phyloP scores from a whole-genome alignment of 2,888 invertebrate species.

The Drosophila atroscutellata region DNA sequence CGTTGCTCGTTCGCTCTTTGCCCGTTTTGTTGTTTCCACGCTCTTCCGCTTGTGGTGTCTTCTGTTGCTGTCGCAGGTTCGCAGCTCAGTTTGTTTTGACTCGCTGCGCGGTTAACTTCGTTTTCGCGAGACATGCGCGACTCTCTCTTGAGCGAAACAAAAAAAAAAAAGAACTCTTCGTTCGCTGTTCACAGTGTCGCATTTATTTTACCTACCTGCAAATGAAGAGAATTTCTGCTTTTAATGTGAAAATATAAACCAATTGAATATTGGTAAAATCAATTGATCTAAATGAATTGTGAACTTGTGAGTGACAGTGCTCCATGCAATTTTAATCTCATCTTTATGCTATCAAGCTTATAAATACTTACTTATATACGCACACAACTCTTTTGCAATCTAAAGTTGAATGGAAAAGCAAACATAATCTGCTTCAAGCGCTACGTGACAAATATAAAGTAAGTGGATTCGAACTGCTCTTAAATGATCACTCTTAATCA shows the following conservation, averaged over 20 bases:
- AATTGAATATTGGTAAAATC: constrained; percentile 11
- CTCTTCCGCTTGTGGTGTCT: constrained; percentile 42
- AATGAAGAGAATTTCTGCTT: constrained; percentile 27
- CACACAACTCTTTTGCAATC: constrained; percentile 44
- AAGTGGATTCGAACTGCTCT: constrained; percentile 41
- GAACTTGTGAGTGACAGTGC: constrained; percentile 28
- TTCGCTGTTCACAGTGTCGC: constrained; percentile 39
- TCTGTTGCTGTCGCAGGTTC: constrained; percentile 18
- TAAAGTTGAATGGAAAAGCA: constrained; percentile 62
- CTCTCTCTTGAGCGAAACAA: constrained; percentile 19
- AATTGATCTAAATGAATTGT: constrained; percentile 27
- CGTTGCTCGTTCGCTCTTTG: constrained; percentile 38
- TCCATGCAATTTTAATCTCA: constrained; percentile 20
- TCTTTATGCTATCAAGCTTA: constrained; percentile 42
- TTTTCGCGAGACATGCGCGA: constrained; percentile 38
- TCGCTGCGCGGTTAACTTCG: constrained; percentile 68
- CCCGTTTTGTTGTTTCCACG: constrained; percentile 59
- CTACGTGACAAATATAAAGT: constrained; percentile 68
- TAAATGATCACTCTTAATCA: constrained; percentile 44
- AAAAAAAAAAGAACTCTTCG: constrained; percentile 22
- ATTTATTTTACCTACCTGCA: constrained; percentile 24
- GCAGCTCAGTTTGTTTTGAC: constrained; percentile 63
- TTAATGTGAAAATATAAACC: constrained; percentile 20
- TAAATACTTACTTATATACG: constrained; percentile 31
- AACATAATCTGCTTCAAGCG: constrained; percentile 49